These are phyloP conservation scores for Amorpha juglandis DNA, from an alignment of 2,888 invertebrate genomes.

Conservation along the genomic window DNA sequence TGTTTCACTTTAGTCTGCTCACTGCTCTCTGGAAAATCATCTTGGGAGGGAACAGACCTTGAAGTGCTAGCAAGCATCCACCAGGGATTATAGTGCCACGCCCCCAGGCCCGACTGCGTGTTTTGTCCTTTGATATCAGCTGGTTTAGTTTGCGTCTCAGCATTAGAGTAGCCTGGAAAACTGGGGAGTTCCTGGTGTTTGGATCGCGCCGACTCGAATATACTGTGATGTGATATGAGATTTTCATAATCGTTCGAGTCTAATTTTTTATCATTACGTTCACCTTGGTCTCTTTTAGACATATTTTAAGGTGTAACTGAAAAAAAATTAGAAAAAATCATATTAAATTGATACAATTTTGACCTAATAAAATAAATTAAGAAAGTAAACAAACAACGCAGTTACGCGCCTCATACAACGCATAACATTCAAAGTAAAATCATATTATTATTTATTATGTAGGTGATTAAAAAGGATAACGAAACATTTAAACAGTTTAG, in stretches of 20 bases:
- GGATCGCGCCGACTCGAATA: slow-evolving; percentile 74
- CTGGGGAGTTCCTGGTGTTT: slow-evolving; percentile 79
- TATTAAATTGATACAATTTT: slow-evolving; percentile 28
- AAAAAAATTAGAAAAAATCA: slow-evolving; percentile 38
- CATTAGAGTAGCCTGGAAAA: slow-evolving; percentile 80
- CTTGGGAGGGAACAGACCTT: slow-evolving; percentile 73
- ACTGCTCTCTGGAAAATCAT: slow-evolving; percentile 74
- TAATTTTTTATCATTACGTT: slow-evolving; percentile 77
- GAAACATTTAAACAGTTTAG: not conserved
- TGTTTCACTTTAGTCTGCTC: slow-evolving; percentile 78
- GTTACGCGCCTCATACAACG: slow-evolving; percentile 62
- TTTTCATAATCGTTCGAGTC: slow-evolving; percentile 80
- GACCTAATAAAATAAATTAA: slow-evolving; percentile 29
- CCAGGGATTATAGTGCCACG: slow-evolving; percentile 83
- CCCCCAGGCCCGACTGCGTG: slow-evolving; percentile 69
- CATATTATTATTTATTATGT: not conserved
- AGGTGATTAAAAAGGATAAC: not conserved
- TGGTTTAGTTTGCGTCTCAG: slow-evolving; percentile 81
- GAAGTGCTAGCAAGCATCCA: slow-evolving; percentile 83
- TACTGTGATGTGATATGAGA: slow-evolving; percentile 78
- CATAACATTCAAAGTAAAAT: slow-evolving; percentile 27
- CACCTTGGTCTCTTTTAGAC: slow-evolving; percentile 80
- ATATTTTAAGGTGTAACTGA: slow-evolving; percentile 58
- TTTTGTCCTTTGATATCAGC: slow-evolving; percentile 74
- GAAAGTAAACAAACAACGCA: slow-evolving; percentile 78